Conservation (phyloP, 2,888 invertebrate species). For the Hyppa rectilinea region DNA sequence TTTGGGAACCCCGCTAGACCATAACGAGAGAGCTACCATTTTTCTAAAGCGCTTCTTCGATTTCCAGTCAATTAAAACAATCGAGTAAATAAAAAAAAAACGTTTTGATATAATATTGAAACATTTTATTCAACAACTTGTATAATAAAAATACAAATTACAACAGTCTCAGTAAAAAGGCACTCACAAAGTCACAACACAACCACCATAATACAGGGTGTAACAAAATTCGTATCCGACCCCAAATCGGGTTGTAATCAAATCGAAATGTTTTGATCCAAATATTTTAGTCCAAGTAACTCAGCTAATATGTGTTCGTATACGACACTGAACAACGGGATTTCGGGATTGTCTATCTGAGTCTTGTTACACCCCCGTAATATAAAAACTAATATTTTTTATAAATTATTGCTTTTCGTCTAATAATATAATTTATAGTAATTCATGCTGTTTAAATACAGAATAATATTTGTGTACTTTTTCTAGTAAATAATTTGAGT, state of each 20-base stretch:
- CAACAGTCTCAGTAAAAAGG: constrained; percentile 82
- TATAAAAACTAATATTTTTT: constrained; percentile 39
- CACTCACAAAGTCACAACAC: constrained; percentile 84
- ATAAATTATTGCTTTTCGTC: constrained; percentile 45
- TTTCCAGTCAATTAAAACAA: neutral
- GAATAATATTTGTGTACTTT: constrained; percentile 15
- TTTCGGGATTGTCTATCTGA: no score
- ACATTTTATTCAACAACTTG: constrained; percentile 80
- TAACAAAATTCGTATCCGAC: no score
- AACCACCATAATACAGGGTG: constrained; percentile 72
- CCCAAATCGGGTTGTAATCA: no score
- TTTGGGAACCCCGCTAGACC: no score
- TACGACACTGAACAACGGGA: no score
- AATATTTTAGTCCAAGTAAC: no score
- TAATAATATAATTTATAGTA: neutral
- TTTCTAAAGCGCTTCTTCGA: neutral
- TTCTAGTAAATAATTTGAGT: neutral
- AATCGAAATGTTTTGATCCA: no score
- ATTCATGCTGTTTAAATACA: constrained; percentile 7
- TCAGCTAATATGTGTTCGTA: no score
- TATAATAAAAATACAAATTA: constrained; percentile 73
- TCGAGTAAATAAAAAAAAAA: neutral
- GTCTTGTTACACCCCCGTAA: no score
- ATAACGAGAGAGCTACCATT: neutral
- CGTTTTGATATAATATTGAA: constrained; percentile 17